phyloP scores from a whole-genome alignment of 1,140 invertebrate genomes.

The Radopholus similis region DNA sequence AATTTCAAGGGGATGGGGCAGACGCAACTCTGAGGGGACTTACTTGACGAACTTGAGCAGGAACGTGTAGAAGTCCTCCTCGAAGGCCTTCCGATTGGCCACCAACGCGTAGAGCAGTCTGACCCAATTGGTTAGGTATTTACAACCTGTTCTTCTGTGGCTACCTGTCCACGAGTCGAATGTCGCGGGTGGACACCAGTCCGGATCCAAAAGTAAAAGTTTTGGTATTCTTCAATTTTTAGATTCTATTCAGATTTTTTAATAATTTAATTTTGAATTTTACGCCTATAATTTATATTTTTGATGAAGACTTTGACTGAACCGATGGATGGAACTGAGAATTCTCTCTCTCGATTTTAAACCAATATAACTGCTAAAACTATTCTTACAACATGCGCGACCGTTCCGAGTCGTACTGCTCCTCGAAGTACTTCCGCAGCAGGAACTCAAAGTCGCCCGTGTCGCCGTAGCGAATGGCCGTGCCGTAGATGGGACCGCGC shows the following conservation, averaged over 20 bases:
- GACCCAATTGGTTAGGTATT: background rate
- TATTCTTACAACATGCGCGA: conserved; percentile 6
- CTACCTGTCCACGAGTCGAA: background rate
- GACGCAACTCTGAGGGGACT: no score
- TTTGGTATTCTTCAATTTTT: no score
- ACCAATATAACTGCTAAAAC: no score
- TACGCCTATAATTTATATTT: no score
- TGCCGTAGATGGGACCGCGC: conserved; percentile 11
- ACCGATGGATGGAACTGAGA: no score
- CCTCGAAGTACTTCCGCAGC: conserved; percentile 4
- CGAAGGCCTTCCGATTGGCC: background rate
- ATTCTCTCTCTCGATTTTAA: no score
- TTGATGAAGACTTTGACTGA: no score
- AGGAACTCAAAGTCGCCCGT: conserved; percentile 13
- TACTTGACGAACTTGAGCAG: conserved; percentile 18
- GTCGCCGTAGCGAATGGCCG: conserved; percentile 7
- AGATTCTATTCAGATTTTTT: no score
- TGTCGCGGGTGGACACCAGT: conserved; percentile 3
- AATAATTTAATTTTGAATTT: no score
- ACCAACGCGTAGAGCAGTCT: conserved; percentile 1
- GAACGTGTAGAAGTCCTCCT: conserved; percentile 17
- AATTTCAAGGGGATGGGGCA: no score
- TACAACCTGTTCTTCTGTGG: background rate
- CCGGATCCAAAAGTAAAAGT: no score
- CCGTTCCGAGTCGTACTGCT: conserved; percentile 14